A percentile compares a stretch with the other conserved stretches of the same genome.
These are phyloP conservation scores for Pedetes capensis DNA, from an alignment of 2,113 vertebrate species.

Conservation along the genomic window DNA sequence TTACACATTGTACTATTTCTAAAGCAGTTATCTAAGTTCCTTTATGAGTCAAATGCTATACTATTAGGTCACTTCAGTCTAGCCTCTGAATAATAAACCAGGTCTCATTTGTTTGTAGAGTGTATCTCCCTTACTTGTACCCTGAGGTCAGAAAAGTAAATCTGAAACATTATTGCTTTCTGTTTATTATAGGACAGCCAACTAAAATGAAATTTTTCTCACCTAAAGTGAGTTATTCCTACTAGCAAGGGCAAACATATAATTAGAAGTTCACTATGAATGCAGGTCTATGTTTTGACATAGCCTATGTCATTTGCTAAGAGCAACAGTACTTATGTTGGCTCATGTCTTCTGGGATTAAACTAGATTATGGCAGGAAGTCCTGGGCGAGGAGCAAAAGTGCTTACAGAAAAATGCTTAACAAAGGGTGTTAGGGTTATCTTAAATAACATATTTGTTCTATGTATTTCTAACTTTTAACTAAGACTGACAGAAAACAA, in stretches of 20 bases:
- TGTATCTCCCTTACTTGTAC: not conserved
- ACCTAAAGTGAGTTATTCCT: slow-evolving; percentile 54
- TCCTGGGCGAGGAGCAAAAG: slow-evolving; percentile 18
- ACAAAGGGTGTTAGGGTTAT: not conserved
- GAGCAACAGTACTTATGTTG: slow-evolving; percentile 28
- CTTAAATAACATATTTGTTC: slow-evolving; percentile 3
- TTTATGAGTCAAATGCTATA: slow-evolving; percentile 19
- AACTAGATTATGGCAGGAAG: slow-evolving; percentile 56
- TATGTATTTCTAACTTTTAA: slow-evolving; percentile 38
- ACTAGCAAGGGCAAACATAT: slow-evolving; percentile 57
- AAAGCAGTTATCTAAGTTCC: slow-evolving; percentile 38
- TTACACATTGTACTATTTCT: slow-evolving; percentile 40
- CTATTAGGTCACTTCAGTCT: slow-evolving; percentile 40
- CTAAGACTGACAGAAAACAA: not conserved
- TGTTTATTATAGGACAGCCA: slow-evolving; percentile 27
- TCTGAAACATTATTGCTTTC: slow-evolving; percentile 43
- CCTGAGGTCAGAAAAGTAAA: slow-evolving; percentile 39
- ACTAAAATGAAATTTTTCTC: slow-evolving; percentile 40
- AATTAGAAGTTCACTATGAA: slow-evolving; percentile 67
- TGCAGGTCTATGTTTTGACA: slow-evolving; percentile 53
- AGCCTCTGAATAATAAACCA: slow-evolving; percentile 28
- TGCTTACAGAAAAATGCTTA: slow-evolving; percentile 48
- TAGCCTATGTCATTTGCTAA: slow-evolving; percentile 42
- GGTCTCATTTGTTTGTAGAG: not conserved
- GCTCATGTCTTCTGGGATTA: slow-evolving; percentile 53